Evolutionary conservation across 1,140 invertebrate species (phyloP).

Genomic region (Limonius californicus): DNA sequence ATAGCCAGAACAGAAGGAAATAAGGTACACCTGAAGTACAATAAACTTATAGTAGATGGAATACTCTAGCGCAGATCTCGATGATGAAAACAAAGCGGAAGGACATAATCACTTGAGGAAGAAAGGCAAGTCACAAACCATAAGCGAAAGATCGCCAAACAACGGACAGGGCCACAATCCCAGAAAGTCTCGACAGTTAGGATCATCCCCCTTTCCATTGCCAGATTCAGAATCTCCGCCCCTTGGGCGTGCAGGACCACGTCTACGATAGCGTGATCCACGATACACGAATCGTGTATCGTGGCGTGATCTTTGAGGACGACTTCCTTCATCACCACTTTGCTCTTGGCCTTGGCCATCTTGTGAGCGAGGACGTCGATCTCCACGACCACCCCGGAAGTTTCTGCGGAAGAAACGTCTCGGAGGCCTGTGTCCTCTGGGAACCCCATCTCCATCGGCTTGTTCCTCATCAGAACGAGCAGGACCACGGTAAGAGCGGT

Average conservation of each 20-base stretch:
- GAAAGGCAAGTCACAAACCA: too few species aligned
- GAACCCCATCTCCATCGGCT: slow-evolving; percentile 47
- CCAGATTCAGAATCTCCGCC: slow-evolving; percentile 42
- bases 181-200: too few species aligned
- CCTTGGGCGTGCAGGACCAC: slow-evolving; percentile 39
- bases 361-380: slow-evolving; percentile 54
- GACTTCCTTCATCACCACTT: slow-evolving; percentile 29
- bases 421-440: slow-evolving; percentile 52
- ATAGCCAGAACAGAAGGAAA: too few species aligned
- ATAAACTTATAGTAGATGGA: too few species aligned
- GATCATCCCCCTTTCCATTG: slow-evolving; percentile 30
- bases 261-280: slow-evolving; percentile 42
- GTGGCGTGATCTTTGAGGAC: slow-evolving; percentile 40
- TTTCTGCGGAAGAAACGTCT: slow-evolving; percentile 64
- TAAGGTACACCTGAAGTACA: too few species aligned
- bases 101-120: too few species aligned
- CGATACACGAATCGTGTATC: slow-evolving; percentile 39
- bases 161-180: too few species aligned
- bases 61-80: too few species aligned
- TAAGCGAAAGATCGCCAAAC: too few species aligned
- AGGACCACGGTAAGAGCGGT: slow-evolving; percentile 38
- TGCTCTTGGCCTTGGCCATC: slow-evolving; percentile 52
- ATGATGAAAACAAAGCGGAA: too few species aligned
- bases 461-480: slow-evolving; percentile 48
- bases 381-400: slow-evolving; percentile 54